Evolutionary conservation across 2,113 vertebrate species (phyloP).

Genomic region (Microcebus tavaratra): DNA sequence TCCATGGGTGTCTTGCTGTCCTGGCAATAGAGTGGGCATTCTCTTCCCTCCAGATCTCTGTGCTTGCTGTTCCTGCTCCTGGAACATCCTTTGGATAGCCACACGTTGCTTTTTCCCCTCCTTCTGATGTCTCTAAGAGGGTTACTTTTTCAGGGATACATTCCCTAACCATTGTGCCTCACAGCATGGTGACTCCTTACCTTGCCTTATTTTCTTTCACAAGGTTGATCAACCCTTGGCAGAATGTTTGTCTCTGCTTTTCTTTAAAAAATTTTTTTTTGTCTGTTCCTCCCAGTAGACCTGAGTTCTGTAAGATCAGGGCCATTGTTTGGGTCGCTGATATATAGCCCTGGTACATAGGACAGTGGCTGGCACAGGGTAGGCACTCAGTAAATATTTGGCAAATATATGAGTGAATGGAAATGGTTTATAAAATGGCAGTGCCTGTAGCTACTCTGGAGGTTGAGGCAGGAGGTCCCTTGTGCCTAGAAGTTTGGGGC

Average conservation of each 20-base stretch:
- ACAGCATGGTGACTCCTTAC: not conserved
- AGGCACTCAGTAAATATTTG: not conserved
- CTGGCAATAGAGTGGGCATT: not conserved
- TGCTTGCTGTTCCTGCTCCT: not conserved
- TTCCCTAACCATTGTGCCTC: not conserved
- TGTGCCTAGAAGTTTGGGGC: too few species aligned
- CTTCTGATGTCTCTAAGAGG: not conserved
- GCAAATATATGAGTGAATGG: not conserved
- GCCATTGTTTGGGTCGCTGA: not conserved
- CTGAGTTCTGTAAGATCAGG: not conserved
- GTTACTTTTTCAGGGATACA: not conserved
- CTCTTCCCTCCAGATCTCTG: not conserved
- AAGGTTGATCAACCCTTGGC: not conserved
- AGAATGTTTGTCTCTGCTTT: not conserved
- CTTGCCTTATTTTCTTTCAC: not conserved
- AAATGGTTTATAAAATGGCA: not conserved
- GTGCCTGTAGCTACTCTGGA: not conserved
- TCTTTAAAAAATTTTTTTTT: not conserved
- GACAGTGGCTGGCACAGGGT: not conserved
- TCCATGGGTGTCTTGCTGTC: not conserved
- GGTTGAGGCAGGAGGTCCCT: not conserved
- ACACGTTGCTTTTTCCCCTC: not conserved
- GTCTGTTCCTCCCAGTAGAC: not conserved
- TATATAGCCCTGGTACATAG: not conserved
- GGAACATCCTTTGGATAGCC: not conserved